Conservation (phyloP, 2,888 invertebrate genomes). For the Acleris literana region DNA sequence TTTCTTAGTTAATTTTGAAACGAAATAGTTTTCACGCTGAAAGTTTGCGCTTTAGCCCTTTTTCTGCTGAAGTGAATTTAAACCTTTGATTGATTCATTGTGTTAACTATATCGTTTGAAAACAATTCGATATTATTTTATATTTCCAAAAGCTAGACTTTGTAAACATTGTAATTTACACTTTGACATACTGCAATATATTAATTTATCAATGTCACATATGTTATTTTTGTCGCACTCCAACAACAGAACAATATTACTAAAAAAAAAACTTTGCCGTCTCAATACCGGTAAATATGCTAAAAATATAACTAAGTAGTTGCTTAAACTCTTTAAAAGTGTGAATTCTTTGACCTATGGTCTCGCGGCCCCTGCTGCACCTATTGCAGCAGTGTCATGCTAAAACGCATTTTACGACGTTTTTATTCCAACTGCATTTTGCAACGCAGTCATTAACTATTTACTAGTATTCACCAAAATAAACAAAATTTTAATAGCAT, state of each 20-base stretch:
- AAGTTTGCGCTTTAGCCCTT: not conserved
- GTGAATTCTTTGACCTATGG: too few species aligned
- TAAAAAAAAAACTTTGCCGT: not conserved
- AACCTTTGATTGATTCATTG: not conserved
- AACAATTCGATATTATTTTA: slow-evolving; percentile 35
- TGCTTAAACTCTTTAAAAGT: too few species aligned
- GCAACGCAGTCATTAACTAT: too few species aligned
- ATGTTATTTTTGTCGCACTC: slow-evolving; percentile 27
- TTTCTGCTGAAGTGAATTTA: slow-evolving; percentile 9
- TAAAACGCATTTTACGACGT: too few species aligned
- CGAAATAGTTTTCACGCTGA: slow-evolving; percentile 1
- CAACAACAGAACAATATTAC: slow-evolving; percentile 2
- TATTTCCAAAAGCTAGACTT: slow-evolving; percentile 35
- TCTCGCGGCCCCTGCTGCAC: too few species aligned
- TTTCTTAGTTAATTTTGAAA: slow-evolving; percentile 13
- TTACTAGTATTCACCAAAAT: too few species aligned
- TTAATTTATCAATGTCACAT: slow-evolving; percentile 36
- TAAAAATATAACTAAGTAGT: too few species aligned
- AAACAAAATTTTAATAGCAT: too few species aligned
- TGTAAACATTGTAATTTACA: slow-evolving; percentile 36
- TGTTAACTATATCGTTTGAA: slow-evolving; percentile 9
- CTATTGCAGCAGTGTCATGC: too few species aligned
- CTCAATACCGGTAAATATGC: too few species aligned
- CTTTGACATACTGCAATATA: slow-evolving; percentile 37
- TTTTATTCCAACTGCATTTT: too few species aligned